Conservation (phyloP, 2,113 vertebrate species). For the Nyctibius bracteatus region DNA sequence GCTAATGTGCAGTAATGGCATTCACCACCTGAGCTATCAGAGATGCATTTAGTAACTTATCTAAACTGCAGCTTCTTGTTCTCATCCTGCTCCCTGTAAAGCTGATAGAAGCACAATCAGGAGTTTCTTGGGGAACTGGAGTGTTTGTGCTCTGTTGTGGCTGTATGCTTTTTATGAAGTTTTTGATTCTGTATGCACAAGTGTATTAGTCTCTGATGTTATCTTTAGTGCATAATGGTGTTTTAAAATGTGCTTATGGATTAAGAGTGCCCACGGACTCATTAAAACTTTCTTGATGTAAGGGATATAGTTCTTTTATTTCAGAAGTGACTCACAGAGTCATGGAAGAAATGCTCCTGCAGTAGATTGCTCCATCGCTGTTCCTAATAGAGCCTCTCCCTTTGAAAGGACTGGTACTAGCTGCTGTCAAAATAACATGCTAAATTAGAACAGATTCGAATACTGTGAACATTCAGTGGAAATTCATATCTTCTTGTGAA, state of each 20-base stretch:
- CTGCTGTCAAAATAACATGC: not conserved
- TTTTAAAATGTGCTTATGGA: constrained; percentile 3
- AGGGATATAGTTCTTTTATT: not conserved
- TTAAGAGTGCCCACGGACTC: not conserved
- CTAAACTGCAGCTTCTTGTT: not conserved
- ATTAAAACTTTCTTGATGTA: constrained; percentile 16
- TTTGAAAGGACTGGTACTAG: not conserved
- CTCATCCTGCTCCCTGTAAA: not conserved
- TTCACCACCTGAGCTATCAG: not conserved
- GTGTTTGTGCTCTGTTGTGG: not conserved
- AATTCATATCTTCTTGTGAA: not conserved
- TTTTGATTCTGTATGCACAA: not conserved
- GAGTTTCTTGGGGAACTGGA: not conserved
- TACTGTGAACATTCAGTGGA: not conserved
- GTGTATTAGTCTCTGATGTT: not conserved
- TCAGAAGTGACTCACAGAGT: not conserved
- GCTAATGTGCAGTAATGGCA: not conserved
- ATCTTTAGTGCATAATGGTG: not conserved
- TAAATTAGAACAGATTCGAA: constrained; percentile 4
- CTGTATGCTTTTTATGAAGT: not conserved
- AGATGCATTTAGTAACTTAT: not conserved
- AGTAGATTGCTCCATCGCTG: not conserved
- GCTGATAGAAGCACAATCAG: not conserved
- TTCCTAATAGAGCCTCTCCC: not conserved
- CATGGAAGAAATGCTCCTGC: not conserved